Base-by-base conservation (phyloP, 2,888 invertebrate genomes). In the Salticus scenicus region DNA sequence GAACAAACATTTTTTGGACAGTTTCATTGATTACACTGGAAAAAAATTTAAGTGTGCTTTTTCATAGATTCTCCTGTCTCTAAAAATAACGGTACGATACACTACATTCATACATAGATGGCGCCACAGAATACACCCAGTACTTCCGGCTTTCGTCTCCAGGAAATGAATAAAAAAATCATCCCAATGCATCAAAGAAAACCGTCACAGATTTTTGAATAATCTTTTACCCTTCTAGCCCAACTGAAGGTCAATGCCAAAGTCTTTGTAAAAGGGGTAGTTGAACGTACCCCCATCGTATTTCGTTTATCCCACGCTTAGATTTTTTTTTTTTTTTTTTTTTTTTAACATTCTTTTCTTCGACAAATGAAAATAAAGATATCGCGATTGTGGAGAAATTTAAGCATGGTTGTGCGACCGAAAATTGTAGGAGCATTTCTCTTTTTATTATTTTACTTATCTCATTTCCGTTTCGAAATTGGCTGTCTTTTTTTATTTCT, bases 201-300 rank as follows among this genome's bases (percentile, higher is more conserved):
- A 63, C 8, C 20, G 17, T 30, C 30, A 30, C 66, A 31, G 30
- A 24, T 14, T 31, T 5, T 28, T 66, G 31, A 66, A 66, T 30
- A 66, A 30, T 66, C 31, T 30, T 66, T 20, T 14, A 66, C 66
- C 66, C 66, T 66, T 66, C 66, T 66, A 66, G 31, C 17, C 14
- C 66, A 4, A 30, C 12, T 31, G 31, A 66, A 66, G 66, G 66
- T 66, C 66, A 66, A 0, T 8, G 31, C n/a, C 30, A 31, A 20
- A 51, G 7, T 37, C 37, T 37, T 37, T 12, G 7, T 8, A 37
- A 37, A 47, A 47, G 47, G 47, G 47, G 2, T 47, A 17, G 42
- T 14, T 14, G 10, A 47, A 24, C 57, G 10, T 47, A 10, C 47
- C 47, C 47, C 47, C 47, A 2, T 24, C 57, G 42, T 17, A 47